Conservation (phyloP, 2,113 vertebrate species). For the Burhinus oedicnemus region DNA sequence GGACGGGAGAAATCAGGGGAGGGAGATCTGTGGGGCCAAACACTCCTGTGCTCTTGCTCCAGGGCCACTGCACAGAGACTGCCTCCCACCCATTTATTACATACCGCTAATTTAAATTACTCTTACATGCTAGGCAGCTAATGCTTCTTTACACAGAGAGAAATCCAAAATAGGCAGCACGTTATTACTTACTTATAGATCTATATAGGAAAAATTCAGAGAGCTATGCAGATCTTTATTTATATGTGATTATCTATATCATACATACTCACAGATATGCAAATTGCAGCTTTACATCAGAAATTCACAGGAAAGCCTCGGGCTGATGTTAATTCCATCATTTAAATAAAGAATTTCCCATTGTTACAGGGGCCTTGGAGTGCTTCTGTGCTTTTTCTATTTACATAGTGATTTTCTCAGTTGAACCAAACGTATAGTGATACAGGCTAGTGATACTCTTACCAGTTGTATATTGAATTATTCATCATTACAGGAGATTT, state of each 20-base stretch:
- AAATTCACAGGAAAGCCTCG: constrained; percentile 52
- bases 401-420: constrained; percentile 52
- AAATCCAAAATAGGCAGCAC: neutral
- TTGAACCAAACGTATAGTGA: constrained; percentile 25
- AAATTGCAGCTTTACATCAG: constrained; percentile 60
- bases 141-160: neutral
- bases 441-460: constrained; percentile 26
- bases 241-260: constrained; percentile 39
- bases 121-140: neutral
- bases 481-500: constrained; percentile 59
- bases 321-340: constrained; percentile 64
- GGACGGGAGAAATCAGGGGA: neutral
- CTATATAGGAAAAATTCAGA: neutral
- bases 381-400: constrained; percentile 44
- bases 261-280: constrained; percentile 45
- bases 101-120: neutral
- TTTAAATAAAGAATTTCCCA: constrained; percentile 65
- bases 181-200: neutral
- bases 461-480: constrained; percentile 52
- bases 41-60: neutral
- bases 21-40: neutral
- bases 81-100: neutral
- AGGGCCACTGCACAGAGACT: neutral
- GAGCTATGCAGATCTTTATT: constrained; percentile 42
- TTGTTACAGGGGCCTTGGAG: constrained; percentile 41